Evolutionary conservation across 1,140 invertebrate genomes (phyloP), one percentile per base, ranked within the genome.

Genomic region (Drosophila tsacasi): DNA sequence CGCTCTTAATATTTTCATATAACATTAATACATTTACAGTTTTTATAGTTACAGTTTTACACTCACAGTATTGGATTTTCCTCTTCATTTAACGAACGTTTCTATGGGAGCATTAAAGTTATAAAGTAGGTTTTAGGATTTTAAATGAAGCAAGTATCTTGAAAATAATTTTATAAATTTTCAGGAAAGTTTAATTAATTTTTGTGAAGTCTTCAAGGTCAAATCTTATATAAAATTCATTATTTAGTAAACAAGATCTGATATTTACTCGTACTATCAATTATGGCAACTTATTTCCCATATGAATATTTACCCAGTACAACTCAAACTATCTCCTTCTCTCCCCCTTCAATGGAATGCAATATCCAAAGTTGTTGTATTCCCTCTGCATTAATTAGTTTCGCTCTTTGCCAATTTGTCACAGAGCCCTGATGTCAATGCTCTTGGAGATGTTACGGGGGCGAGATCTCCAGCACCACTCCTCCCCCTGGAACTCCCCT

Each of bases 341-440:
- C 25, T 40, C n/a, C 35, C 32, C 49, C 39, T 27, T 46, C n/a
- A 42, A 40, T 78, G 60, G 68, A 71, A 75, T 79, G 40, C 65
- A 71, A 82, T 85, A 72, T 66, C 50, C 40, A 42, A 57, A 58
- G 62, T 50, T 76, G 52, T 65, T 13, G 65, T 25, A 61, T 47
- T 62, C 71, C 72, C 55, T 55, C 23, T 80, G 55, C 75, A 87
- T 89, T 89, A 89, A 87, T 87, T 87, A 87, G 84, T 84, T 75
- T 87, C 75, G 61, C 84, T 54, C 44, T 62, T 63, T 55, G 67
- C 85, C 64, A 81, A 89, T 89, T 87, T 87, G 81, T 87, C 85
- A 84, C 81, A 81, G 69, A 64, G 62, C 62, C 60, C 47, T 57
- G 58, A 80, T 77, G 80, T 83, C 83, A 66, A 81, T 84, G 78